Evolutionary conservation across 2,797 vertebrate genomes (phyloP).

Genomic region (Rhinichthys osculus): DNA sequence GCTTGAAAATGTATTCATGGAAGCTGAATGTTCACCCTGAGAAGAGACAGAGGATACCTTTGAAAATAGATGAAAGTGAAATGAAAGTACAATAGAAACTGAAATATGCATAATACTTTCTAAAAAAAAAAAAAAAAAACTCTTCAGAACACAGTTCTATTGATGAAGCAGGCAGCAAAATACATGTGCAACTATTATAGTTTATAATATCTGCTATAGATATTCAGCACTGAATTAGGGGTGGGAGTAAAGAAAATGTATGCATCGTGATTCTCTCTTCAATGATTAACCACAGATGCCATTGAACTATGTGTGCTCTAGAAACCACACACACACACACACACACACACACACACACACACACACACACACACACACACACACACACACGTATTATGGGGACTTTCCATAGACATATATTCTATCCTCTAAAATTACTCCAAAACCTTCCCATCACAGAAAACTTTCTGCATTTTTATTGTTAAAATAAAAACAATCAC

Average conservation of each 20-base stretch:
- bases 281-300: background rate
- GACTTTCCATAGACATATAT: background rate
- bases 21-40: slow-evolving; percentile 1
- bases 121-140: background rate
- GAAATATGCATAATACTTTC: background rate
- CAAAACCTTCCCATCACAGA: background rate
- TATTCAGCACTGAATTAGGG: background rate
- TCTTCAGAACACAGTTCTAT: background rate
- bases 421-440: background rate
- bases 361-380: too few relatives aligned
- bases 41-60: background rate
- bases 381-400: too few relatives aligned
- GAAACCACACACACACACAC: background rate
- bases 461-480: background rate
- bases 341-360: too few relatives aligned
- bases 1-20: background rate
- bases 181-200: background rate
- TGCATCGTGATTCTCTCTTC: background rate
- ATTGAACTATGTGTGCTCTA: background rate
- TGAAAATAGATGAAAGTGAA: slow-evolving; percentile 5
- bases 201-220: background rate
- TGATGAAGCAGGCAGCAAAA: background rate
- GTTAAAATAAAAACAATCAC: background rate
- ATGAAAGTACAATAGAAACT: background rate
- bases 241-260: background rate